Percentiles rank a stretch among this genome's conserved stretches.
Conservation (phyloP, 2,797 vertebrate species). For the Hyperoplus immaculatus region DNA sequence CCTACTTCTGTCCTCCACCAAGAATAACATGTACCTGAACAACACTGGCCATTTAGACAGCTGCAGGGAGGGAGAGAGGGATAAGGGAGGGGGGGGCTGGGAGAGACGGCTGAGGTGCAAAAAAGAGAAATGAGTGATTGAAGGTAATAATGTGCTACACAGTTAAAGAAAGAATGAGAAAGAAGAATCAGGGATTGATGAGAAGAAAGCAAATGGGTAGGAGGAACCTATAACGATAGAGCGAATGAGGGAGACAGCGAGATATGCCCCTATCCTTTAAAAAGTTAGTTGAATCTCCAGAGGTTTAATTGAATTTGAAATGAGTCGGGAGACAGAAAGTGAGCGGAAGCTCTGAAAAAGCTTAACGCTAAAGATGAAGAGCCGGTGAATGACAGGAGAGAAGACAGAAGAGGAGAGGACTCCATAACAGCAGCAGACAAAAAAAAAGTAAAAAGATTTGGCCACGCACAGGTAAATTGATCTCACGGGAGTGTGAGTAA, state of each 20-base stretch:
- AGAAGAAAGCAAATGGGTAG: slow-evolving; percentile 52
- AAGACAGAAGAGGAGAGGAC: slow-evolving; percentile 67
- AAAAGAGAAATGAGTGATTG: slow-evolving; percentile 34
- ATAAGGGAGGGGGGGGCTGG: background rate
- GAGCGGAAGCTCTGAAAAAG: slow-evolving; percentile 71
- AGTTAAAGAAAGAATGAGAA: slow-evolving; percentile 49
- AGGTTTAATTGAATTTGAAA: slow-evolving; percentile 86
- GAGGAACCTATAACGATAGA: slow-evolving; percentile 70
- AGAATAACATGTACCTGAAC: slow-evolving; percentile 79
- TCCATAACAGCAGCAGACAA: slow-evolving; percentile 58
- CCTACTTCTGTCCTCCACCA: slow-evolving; percentile 75
- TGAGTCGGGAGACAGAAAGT: slow-evolving; percentile 77
- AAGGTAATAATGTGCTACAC: slow-evolving; percentile 60
- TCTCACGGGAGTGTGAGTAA: slow-evolving; percentile 78
- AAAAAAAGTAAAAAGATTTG: slow-evolving; percentile 60
- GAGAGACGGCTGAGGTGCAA: slow-evolving; percentile 32
- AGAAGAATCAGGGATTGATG: slow-evolving; percentile 45
- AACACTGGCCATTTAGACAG: slow-evolving; percentile 78
- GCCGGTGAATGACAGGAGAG: slow-evolving; percentile 72
- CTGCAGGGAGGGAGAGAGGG: slow-evolving; percentile 58
- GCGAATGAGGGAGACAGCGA: slow-evolving; percentile 76
- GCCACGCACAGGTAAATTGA: slow-evolving; percentile 82
- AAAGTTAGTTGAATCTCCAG: slow-evolving; percentile 84
- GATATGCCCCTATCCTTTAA: slow-evolving; percentile 79
- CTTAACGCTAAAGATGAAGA: slow-evolving; percentile 74